These are phyloP conservation scores for Macrocentrus cingulum DNA, from an alignment of 1,140 invertebrate species.

Conservation along the genomic window DNA sequence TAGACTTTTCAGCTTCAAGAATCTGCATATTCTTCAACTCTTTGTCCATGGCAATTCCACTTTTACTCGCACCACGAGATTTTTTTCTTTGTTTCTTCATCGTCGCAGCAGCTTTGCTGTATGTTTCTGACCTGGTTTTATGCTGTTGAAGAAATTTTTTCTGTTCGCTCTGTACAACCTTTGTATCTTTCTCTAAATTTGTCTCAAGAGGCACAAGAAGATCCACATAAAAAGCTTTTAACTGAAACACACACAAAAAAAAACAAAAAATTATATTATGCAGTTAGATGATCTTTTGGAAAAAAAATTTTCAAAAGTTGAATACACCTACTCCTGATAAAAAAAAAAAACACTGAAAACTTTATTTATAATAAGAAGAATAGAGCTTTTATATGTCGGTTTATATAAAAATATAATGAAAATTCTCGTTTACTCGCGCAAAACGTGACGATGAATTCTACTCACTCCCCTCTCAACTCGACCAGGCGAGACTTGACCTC, in stretches of 20 bases:
- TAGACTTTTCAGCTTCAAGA: conserved; percentile 86
- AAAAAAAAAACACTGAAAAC: neutral
- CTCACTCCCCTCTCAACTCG: too few species aligned
- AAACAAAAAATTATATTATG: conserved; percentile 28
- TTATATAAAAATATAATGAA: too few species aligned
- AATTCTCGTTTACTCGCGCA: too few species aligned
- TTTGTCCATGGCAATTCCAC: conserved; percentile 80
- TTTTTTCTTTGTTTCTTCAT: conserved; percentile 92
- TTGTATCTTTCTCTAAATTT: conserved; percentile 90
- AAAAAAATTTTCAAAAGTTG: neutral
- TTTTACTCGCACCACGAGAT: conserved; percentile 73
- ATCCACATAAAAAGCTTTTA: conserved; percentile 93
- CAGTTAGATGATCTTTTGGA: conserved; percentile 14
- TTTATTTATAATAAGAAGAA: too few species aligned
- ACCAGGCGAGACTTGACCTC: conserved; percentile 10
- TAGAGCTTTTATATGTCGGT: too few species aligned
- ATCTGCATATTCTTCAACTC: conserved; percentile 90
- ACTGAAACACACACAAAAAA: conserved; percentile 61
- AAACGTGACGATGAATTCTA: too few species aligned
- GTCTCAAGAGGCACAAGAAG: conserved; percentile 87
- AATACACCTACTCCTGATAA: neutral
- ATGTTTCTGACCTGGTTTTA: conserved; percentile 83
- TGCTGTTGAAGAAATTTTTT: conserved; percentile 88
- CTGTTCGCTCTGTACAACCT: conserved; percentile 90
- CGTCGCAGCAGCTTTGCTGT: conserved; percentile 82